Evolutionary conservation across 2,113 vertebrate genomes (phyloP).

Genomic region (Pseudolaguvia tuberculata): DNA sequence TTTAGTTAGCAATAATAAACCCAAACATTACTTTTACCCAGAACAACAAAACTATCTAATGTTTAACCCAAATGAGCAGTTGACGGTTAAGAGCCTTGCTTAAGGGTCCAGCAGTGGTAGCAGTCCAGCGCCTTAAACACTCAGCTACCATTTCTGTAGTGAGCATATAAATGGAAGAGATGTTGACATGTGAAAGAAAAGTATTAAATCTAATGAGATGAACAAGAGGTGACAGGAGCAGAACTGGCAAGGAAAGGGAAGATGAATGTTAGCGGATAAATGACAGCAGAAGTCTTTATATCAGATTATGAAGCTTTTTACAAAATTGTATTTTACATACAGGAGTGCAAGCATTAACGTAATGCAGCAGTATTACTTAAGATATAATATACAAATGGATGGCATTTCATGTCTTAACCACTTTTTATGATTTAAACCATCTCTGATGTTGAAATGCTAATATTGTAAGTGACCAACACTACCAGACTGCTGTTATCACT

Average conservation of each 20-base stretch:
- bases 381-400: background rate
- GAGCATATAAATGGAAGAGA: background rate
- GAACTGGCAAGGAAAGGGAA: constrained; percentile 13
- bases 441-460: no score
- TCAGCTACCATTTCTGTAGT: background rate
- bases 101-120: no score
- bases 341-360: background rate
- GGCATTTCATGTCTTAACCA: background rate
- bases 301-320: background rate
- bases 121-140: no score
- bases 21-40: background rate
- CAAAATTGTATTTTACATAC: background rate
- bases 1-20: background rate
- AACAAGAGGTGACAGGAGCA: background rate
- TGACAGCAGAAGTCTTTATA: background rate
- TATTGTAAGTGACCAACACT: background rate
- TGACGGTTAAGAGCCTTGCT: no score
- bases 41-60: no score
- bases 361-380: background rate
- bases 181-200: constrained; percentile 4
- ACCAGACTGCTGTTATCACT: background rate
- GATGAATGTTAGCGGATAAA: constrained; percentile 17
- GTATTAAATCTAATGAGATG: constrained; percentile 3
- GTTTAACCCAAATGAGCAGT: no score
- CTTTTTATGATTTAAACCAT: background rate